Base-by-base conservation (phyloP, 1,140 invertebrate genomes). In the Philopotamus ludificatus region DNA sequence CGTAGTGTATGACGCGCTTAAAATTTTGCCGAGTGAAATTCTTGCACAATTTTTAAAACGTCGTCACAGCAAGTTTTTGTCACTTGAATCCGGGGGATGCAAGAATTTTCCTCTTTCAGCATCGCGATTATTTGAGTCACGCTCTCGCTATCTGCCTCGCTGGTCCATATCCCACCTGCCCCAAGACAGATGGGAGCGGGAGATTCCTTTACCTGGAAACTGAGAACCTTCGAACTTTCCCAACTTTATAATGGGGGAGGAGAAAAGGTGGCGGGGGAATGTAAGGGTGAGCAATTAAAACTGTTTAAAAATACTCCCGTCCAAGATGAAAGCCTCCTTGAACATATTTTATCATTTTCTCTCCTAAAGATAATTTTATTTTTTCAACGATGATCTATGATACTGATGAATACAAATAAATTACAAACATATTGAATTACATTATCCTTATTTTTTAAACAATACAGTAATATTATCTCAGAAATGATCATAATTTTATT, bases 41-140 rank as follows among this genome's bases (percentile, higher is more conserved):
- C 44, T 47, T 47, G 44, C 44, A 47, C 8, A 47, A 8, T 15
- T 47, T 47, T 8, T 47, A 34, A 47, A 47, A 47, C 18, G 44
- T 47, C 15, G 44, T 8, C 18, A 47, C 44, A 47, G 44, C 44
- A 47, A 47, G 10, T 47, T 47, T n/a, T 47, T 47, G 44, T 47
- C 44, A 47, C 44, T 47, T 47, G 15, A 16, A 8, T 7, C 8
- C 44, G 4, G 44, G 44, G 44, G 44, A 47, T 47, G 44, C 44
- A 47, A 47, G 44, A 47, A 47, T 47, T 47, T 39, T 20, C 44
- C 44, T 16, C 44, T 47, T 12, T 47, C 18, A 16, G 10, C 44
- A 20, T 47, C 18, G 18, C 28, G 28, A 34, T 34, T 34, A 34
- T 34, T 34, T 34, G 28, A 34, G 28, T 34, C 28, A 34, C 28